Percentiles rank a stretch among this genome's conserved stretches.
Conservation (phyloP, 1,140 invertebrate genomes). For the Papilio machaon region DNA sequence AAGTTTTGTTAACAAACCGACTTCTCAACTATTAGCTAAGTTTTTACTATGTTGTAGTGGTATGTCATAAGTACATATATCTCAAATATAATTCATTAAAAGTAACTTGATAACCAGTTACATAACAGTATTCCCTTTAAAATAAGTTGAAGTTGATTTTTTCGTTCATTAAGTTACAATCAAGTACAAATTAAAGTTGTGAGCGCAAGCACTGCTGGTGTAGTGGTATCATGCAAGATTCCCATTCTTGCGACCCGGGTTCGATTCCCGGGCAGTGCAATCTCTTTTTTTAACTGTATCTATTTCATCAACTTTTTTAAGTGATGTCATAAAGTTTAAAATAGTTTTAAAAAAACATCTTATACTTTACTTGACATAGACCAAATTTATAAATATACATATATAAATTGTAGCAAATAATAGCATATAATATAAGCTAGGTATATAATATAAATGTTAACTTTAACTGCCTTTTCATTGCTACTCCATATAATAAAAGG, state of each 20-base stretch:
- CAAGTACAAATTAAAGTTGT: neutral
- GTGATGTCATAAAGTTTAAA: too few species aligned
- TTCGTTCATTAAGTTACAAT: neutral
- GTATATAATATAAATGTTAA: neutral
- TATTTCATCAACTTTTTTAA: neutral
- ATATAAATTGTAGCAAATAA: neutral
- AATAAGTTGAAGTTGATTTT: neutral
- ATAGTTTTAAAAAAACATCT: too few species aligned
- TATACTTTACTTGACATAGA: too few species aligned
- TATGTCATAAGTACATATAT: too few species aligned
- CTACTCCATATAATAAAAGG: neutral
- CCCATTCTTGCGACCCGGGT: slow-evolving; percentile 26
- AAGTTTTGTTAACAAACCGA: too few species aligned
- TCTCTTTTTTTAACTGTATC: neutral
- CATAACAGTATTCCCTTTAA: neutral
- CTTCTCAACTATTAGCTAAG: too few species aligned
- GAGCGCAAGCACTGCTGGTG: neutral
- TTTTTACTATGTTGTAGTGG: too few species aligned
- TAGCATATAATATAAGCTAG: neutral
- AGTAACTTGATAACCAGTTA: too few species aligned
- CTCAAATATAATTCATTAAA: too few species aligned
- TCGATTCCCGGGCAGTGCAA: slow-evolving; percentile 22
- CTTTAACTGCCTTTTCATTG: neutral
- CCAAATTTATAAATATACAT: too few species aligned
- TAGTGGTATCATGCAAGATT: slow-evolving; percentile 19